Base-by-base conservation (phyloP, 2,113 vertebrate genomes). In the Oncorhynchus tshawytscha region DNA sequence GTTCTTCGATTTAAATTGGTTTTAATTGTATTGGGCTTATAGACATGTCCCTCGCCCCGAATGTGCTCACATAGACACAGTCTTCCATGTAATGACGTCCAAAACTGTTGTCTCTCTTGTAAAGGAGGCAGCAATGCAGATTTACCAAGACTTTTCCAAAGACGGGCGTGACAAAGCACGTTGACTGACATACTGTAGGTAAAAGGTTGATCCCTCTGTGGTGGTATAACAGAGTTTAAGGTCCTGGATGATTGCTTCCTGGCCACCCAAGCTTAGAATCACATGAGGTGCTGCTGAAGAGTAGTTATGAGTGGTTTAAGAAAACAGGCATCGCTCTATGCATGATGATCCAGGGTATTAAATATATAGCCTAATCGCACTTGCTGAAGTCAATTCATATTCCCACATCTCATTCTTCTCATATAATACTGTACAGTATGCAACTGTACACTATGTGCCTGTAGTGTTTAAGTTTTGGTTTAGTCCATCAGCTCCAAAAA, bases 231-330 rank as follows among this genome's bases (percentile, higher is more conserved):
- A 57, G 54, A 57, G 54, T 57, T 57, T 5, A 62, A 62, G 2
- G 5, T 84, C 78, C 82, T 83, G 80, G 57, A 65, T 25, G 71
- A 74, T n/a, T 7, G 70, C 60, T 67, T 81, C 76, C 74, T 81
- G 75, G 11, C 24, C 70, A 74, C 73, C 48, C 25, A 11, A 5
- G 31, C 9, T 69, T 24, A 54, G 12, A 22, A 62, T 62, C n/a
- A 62, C 59, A 34, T 7, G 16, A 22, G n/a, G n/a, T 62, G n/a
- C n/a, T 9, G 7, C 59, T 62, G 59, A 62, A 62, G n/a, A n/a
- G 4, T 62, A 9, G 51, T 54, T 51, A 16, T 3, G 49, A 3
- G 49, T 39, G 8, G 39, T 39, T 39, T 39, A 9, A 39, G 8
- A 39, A 39, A 39, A 39, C 8, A 9, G 39, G 39, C 39, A 39